Conservation (phyloP, 2,797 vertebrate genomes). For the Pseudochirops corinnae region DNA sequence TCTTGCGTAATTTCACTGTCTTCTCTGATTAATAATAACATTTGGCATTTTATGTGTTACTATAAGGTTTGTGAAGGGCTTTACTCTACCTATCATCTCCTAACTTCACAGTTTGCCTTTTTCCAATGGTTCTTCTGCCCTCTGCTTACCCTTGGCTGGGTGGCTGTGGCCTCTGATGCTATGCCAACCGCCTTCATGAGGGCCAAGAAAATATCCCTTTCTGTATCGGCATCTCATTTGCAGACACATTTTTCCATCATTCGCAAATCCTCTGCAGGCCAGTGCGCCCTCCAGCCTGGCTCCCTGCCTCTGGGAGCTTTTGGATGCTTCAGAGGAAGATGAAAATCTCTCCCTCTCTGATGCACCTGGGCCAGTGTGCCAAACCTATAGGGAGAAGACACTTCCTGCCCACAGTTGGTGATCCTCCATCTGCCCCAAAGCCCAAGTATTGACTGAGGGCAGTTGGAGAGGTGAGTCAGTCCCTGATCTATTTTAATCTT, state of each 20-base stretch:
- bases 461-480: slow-evolving; percentile 10
- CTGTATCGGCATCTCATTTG: slow-evolving; percentile 20
- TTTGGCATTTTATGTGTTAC: background rate
- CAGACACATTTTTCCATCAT: slow-evolving; percentile 36
- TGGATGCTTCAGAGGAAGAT: slow-evolving; percentile 62
- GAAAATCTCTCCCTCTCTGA: background rate
- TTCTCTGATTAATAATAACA: background rate
- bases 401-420: slow-evolving; percentile 4
- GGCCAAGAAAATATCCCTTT: slow-evolving; percentile 15
- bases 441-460: slow-evolving; percentile 18
- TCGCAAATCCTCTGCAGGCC: slow-evolving; percentile 54
- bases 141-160: background rate
- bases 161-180: slow-evolving; percentile 15
- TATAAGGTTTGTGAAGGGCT: background rate
- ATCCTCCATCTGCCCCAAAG: background rate
- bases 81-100: background rate
- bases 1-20: background rate
- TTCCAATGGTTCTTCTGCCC: background rate
- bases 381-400: slow-evolving; percentile 18
- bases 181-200: background rate
- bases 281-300: slow-evolving; percentile 18
- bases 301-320: slow-evolving; percentile 64
- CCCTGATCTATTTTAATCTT: slow-evolving; percentile 55
- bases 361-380: background rate
- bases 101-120: slow-evolving; percentile 19